These are phyloP conservation scores for Tridacna crocea DNA, from an alignment of 2,888 invertebrate genomes.

Conservation along the genomic window DNA sequence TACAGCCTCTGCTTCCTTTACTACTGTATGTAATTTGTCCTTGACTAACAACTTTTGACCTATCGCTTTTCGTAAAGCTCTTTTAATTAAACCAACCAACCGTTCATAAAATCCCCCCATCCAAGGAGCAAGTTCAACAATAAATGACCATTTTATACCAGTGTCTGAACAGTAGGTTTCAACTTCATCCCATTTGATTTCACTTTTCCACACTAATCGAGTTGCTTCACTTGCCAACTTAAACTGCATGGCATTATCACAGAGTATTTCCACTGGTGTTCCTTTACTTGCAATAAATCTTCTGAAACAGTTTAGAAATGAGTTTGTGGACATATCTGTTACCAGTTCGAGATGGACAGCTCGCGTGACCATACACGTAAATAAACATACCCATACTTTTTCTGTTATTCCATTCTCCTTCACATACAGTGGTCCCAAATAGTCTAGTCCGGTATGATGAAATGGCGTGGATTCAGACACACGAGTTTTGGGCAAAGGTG, in stretches of 20 bases:
- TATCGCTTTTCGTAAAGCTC: background rate
- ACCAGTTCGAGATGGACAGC: conserved; percentile 47
- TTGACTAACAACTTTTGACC: background rate
- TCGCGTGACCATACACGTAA: too few species aligned
- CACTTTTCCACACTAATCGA: conserved; percentile 21
- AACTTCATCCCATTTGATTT: conserved; percentile 19
- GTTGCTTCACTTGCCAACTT: conserved; percentile 20
- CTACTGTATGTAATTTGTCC: background rate
- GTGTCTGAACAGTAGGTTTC: conserved; percentile 5
- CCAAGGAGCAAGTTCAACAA: conserved; percentile 2
- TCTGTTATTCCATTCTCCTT: conserved; percentile 19
- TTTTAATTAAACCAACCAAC: conserved; percentile 9
- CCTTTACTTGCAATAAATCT: conserved; percentile 36
- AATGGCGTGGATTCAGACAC: background rate
- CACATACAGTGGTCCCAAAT: conserved; percentile 22
- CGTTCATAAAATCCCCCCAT: too few species aligned
- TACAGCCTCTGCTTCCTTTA: conserved; percentile 5
- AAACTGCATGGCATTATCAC: conserved; percentile 45
- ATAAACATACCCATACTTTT: conserved; percentile 52
- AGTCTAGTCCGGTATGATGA: background rate
- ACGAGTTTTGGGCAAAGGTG: background rate
- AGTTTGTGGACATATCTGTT: conserved; percentile 38
- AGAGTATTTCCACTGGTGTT: conserved; percentile 22
- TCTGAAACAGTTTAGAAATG: conserved; percentile 38
- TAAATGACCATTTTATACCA: conserved; percentile 26